Percentiles rank a stretch among this genome's conserved stretches.
Evolutionary conservation across 2,888 invertebrate species (phyloP).

Genomic region (Phyto melanocephala): DNA sequence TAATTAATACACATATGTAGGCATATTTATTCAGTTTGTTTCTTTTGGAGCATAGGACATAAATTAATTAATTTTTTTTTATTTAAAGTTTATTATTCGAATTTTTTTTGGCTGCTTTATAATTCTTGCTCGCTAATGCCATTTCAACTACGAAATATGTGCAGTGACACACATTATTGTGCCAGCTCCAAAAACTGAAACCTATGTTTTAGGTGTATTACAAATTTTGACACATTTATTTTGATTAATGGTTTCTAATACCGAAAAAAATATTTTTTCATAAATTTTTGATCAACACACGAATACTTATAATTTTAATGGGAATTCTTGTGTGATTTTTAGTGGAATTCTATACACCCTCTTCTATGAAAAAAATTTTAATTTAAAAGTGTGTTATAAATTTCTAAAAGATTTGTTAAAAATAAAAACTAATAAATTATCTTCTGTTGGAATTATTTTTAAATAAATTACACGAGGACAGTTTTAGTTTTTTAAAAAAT

Average conservation of each 20-base stretch:
- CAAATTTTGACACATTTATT: neutral
- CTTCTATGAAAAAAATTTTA: too few relatives aligned
- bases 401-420: too few relatives aligned
- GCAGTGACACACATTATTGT: neutral
- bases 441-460: too few relatives aligned
- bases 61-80: neutral
- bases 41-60: neutral
- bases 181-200: neutral
- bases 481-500: too few relatives aligned
- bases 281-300: neutral
- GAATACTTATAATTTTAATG: neutral
- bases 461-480: too few relatives aligned
- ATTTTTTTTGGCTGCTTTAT: neutral
- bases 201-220: neutral
- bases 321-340: neutral
- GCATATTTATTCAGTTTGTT: too few relatives aligned
- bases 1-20: too few relatives aligned
- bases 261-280: neutral
- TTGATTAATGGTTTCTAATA: constrained; percentile 2
- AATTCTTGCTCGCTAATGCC: neutral
- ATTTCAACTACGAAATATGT: neutral
- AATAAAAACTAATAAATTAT: too few relatives aligned
- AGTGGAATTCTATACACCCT: too few relatives aligned
- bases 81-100: constrained; percentile 17
- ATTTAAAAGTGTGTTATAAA: too few relatives aligned